Evolutionary conservation across 1,140 invertebrate species (phyloP).

Genomic region (Eriocheir sinensis): DNA sequence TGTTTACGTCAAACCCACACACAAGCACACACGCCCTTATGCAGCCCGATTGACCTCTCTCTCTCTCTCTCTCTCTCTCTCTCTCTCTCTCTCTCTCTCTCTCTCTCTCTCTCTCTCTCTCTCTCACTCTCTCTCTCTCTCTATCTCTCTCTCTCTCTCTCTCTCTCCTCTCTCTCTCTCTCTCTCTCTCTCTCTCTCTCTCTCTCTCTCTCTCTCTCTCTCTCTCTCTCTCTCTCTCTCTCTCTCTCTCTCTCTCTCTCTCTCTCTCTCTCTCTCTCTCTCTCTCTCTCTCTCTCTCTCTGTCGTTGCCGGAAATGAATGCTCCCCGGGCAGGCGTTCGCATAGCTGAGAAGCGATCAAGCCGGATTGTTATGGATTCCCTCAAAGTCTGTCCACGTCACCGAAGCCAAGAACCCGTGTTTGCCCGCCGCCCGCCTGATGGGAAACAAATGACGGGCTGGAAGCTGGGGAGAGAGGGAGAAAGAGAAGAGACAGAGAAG

Average conservation of each 20-base stretch:
- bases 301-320: background rate
- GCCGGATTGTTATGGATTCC: background rate
- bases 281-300: background rate
- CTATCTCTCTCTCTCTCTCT: background rate
- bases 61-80: no score
- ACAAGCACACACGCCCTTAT: no score
- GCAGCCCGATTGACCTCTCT: no score
- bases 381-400: background rate
- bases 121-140: background rate
- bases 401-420: background rate
- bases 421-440: background rate
- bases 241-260: background rate
- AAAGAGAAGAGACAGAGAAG: background rate
- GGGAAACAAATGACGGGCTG: background rate
- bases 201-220: constrained; percentile 35
- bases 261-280: constrained; percentile 22
- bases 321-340: no score
- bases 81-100: no score
- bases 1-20: no score
- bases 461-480: background rate
- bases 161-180: background rate
- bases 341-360: background rate
- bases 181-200: background rate
- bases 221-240: background rate
- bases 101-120: no score